Evolutionary conservation across 2,113 vertebrate genomes (phyloP).

Genomic region (Hydropotes inermis): DNA sequence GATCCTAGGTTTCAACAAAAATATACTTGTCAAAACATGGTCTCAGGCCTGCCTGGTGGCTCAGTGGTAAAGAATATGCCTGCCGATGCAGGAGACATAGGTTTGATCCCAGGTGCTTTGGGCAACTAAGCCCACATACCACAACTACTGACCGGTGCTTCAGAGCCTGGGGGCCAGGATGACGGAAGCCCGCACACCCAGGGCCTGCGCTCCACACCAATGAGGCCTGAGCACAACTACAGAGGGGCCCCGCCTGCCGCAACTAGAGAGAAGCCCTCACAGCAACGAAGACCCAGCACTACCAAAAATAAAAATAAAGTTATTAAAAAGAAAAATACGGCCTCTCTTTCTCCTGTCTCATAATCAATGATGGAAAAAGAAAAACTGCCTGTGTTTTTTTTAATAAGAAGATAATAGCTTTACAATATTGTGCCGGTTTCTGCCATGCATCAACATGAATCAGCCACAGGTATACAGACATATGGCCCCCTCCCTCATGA

Average conservation of each 20-base stretch:
- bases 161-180: background rate
- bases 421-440: background rate
- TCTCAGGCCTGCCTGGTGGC: background rate
- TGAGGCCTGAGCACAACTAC: too few relatives aligned
- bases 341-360: background rate
- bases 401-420: background rate
- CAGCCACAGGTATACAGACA: background rate
- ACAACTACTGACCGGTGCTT: background rate
- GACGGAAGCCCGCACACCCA: accelerated
- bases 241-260: background rate
- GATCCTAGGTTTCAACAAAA: background rate
- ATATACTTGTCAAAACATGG: background rate
- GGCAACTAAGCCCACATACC: background rate
- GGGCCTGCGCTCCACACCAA: background rate
- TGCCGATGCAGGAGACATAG: background rate
- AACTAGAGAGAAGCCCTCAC: background rate
- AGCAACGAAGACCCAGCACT: background rate
- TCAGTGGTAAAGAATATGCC: background rate
- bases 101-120: background rate
- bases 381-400: background rate
- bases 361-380: background rate
- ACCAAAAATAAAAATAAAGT: background rate
- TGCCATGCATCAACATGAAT: background rate
- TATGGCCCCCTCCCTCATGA: background rate
- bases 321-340: background rate